Base-by-base conservation (phyloP, 2,797 vertebrate species). In the Coracias cyanogaster region DNA sequence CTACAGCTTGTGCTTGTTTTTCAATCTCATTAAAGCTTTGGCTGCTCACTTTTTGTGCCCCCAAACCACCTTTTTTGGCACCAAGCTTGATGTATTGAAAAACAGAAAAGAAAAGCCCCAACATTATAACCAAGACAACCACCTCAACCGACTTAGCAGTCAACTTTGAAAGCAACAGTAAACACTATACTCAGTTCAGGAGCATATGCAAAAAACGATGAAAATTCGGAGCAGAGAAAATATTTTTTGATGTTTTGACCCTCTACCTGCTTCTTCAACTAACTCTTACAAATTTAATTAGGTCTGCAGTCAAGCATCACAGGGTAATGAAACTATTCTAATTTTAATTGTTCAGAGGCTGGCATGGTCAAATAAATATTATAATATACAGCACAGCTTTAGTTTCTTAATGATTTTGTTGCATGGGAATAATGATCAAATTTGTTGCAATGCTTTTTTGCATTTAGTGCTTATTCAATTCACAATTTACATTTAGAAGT, bases 31-130 rank as follows among this genome's bases (percentile, higher is more conserved):
- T 99, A 97, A 99, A 99, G 91, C 98, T 99, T 49, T 98, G 97
- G 37, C 98, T 98, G 93, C 99, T 99, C 51, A 99, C 98, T 95
- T 99, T 99, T 91, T 99, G 99, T 70, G 99, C 99, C 2, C 99
- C 99, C 88, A 99, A 97, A 20, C 99, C 98, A 9, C 98, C 98
- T 90, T 99, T 99, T 94, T 99, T 99, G 82, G 98, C 97, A 60
- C 98, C 99, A 45, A 99, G 95, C 99, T 99, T 83, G 60, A 94
- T 87, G 88, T 51, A 96, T 78, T 35, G n/a, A 58, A 91, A 90
- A 92, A 76, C 12, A 94, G 57, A 91, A 88, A 89, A 6, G 14
- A 91, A 60, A 83, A 72, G 35, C 2, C 67, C 10, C 22, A 82
- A 31, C 10, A 67, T 74, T 78, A 20, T 12, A 67, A 88, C 15